Conservation (phyloP, 2,888 invertebrate genomes). For the Anticlea derivata region DNA sequence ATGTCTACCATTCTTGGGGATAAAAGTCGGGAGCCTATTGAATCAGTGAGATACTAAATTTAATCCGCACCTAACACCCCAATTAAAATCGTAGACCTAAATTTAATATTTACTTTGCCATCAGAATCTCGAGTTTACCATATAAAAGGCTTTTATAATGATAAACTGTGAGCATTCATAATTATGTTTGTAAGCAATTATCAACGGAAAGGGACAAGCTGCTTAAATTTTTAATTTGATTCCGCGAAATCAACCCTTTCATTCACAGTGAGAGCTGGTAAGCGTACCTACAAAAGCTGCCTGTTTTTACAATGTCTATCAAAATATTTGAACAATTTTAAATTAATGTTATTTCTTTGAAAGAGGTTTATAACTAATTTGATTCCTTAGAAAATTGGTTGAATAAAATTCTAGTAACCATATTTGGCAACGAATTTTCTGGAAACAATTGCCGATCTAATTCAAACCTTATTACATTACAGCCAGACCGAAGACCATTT, state of each 20-base stretch:
- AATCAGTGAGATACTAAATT: too few species aligned
- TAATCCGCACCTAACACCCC: too few species aligned
- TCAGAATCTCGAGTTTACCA: neutral
- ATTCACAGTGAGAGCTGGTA: slow-evolving; percentile 11
- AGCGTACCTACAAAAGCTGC: slow-evolving; percentile 8
- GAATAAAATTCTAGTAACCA: neutral
- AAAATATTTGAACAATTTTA: neutral
- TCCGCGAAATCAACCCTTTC: slow-evolving; percentile 13
- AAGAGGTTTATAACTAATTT: too few species aligned
- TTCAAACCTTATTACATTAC: slow-evolving; percentile 37
- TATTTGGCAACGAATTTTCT: neutral
- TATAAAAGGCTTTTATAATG: slow-evolving; percentile 12
- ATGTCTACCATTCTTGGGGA: too few species aligned
- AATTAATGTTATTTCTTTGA: too few species aligned
- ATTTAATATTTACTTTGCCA: too few species aligned
- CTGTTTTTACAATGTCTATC: neutral
- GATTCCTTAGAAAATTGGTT: too few species aligned
- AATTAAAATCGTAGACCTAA: too few species aligned
- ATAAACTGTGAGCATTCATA: slow-evolving; percentile 20
- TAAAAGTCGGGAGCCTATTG: too few species aligned
- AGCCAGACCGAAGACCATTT: slow-evolving; percentile 84
- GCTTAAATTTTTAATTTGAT: slow-evolving; percentile 20
- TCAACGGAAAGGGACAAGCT: slow-evolving; percentile 15
- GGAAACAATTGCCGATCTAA: neutral
- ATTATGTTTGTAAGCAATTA: slow-evolving; percentile 20